Evolutionary conservation across 2,797 vertebrate species (phyloP).

Genomic region (Chaetophractus vellerosus): DNA sequence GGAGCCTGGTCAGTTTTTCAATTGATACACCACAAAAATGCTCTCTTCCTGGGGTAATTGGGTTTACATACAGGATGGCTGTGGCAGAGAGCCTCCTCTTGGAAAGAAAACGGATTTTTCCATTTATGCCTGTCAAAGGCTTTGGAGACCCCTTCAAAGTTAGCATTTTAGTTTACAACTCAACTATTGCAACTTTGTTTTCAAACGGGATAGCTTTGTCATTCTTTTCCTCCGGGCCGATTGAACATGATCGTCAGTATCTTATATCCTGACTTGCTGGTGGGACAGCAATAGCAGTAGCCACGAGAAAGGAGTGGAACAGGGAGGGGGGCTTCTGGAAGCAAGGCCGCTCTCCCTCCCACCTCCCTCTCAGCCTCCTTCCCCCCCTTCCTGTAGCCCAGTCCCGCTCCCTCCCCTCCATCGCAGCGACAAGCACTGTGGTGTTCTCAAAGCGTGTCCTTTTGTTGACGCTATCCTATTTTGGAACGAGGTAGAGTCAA

Average conservation of each 20-base stretch:
- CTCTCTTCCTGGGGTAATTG: slow-evolving; percentile 61
- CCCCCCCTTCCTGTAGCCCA: neutral
- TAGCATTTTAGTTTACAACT: neutral
- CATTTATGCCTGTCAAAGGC: neutral
- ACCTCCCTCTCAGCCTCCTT: neutral
- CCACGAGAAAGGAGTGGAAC: neutral
- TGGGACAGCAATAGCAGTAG: neutral
- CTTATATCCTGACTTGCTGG: neutral
- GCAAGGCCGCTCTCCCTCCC: rapidly evolving
- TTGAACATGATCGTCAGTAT: neutral
- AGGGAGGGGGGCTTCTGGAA: no score
- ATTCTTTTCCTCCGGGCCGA: neutral
- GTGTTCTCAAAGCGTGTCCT: no score
- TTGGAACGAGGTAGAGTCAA: no score
- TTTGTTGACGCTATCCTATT: no score
- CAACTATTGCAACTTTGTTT: neutral
- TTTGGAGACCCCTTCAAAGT: slow-evolving; percentile 49
- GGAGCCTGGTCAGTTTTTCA: slow-evolving; percentile 75
- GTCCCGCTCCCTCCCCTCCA: no score
- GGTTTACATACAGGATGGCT: neutral
- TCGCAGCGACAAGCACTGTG: no score
- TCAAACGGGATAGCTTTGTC: neutral
- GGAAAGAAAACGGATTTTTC: slow-evolving; percentile 38
- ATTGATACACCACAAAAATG: slow-evolving; percentile 46
- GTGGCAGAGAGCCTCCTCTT: neutral